A percentile compares a stretch with the other conserved stretches of the same genome.
Evolutionary conservation across 2,888 invertebrate species (phyloP).

Genomic region (Zootermopsis nevadensis): DNA sequence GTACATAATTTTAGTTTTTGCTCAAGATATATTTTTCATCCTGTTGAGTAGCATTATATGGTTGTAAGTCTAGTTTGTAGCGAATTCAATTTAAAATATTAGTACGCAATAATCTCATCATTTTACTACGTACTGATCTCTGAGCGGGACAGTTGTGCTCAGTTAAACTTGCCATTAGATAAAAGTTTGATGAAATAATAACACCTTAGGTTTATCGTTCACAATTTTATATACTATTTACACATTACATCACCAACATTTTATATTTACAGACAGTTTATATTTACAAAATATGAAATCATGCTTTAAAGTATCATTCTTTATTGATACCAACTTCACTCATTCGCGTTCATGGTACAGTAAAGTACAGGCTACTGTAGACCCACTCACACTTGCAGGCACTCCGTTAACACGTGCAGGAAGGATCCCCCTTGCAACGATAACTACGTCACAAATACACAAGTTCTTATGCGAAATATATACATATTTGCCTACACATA

Average conservation of each 20-base stretch:
- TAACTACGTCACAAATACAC: not conserved
- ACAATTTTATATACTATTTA: conserved; percentile 42
- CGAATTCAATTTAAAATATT: too few species aligned
- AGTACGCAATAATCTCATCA: too few species aligned
- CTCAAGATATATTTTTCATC: too few species aligned
- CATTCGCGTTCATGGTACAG: not conserved
- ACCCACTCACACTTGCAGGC: not conserved
- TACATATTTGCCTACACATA: not conserved
- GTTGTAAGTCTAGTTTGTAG: too few species aligned
- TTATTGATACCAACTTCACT: not conserved
- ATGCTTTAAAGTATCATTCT: not conserved
- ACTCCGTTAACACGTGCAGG: not conserved
- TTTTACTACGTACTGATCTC: too few species aligned
- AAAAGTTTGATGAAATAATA: too few species aligned
- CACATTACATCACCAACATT: conserved; percentile 48
- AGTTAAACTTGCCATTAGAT: too few species aligned
- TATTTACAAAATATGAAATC: conserved; percentile 46
- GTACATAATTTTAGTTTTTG: too few species aligned
- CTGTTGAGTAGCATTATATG: too few species aligned
- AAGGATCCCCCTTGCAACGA: not conserved
- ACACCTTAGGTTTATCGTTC: not conserved
- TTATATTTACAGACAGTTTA: conserved; percentile 46
- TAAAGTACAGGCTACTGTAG: not conserved
- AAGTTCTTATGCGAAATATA: not conserved
- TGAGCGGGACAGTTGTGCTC: too few species aligned